Base-by-base conservation (phyloP, 2,797 vertebrate genomes). In the Balearica regulorum region DNA sequence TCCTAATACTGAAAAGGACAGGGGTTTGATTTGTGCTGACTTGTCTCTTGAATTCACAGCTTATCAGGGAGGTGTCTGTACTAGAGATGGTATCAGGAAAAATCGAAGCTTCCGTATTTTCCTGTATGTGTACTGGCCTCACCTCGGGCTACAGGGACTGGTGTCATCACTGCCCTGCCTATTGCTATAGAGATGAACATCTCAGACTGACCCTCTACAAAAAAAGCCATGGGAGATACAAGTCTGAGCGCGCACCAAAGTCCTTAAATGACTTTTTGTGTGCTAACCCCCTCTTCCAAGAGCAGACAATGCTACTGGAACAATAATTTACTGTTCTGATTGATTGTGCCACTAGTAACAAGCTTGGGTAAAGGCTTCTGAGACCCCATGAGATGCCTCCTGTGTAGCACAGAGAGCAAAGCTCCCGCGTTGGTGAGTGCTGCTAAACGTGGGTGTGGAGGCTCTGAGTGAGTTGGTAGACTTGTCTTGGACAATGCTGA, bases 401-500 rank as follows among this genome's bases (percentile, higher is more conserved):
- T 16, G 21, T 10, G 21, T n/a, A 33, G 14, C 21, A 2, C 1
- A 10, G 58, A 46, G 35, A 39, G 17, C 49, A 39, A 12, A 19
- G 60, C 24, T 33, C 44, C 10, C 1, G 57, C 26, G 58, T 17
- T 26, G 44, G 28, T 19, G 83, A 37, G 58, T 6, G 7, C 60
- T 41, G 25, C 21, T 61, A 19, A 37, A 1, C 1, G 0, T 9
- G 39, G 20, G 22, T 18, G 13, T 12, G 48, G 37, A 39, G 64
- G 65, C 12, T 54, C 33, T 55, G 9, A 24, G 25, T 28, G 22
- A 19, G 28, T 39, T 15, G 44, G 39, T 19, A 46, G 53, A 3
- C 3, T 5, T 31, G 33, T 15, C 49, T 53, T 18, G 33, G 29
- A 9, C 35, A 16, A 0, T 1, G 19, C 1, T 62, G 21, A 7